phyloP scores from a whole-genome alignment of 2,797 vertebrate genomes.

The Typhlichthys eigenmanni region DNA sequence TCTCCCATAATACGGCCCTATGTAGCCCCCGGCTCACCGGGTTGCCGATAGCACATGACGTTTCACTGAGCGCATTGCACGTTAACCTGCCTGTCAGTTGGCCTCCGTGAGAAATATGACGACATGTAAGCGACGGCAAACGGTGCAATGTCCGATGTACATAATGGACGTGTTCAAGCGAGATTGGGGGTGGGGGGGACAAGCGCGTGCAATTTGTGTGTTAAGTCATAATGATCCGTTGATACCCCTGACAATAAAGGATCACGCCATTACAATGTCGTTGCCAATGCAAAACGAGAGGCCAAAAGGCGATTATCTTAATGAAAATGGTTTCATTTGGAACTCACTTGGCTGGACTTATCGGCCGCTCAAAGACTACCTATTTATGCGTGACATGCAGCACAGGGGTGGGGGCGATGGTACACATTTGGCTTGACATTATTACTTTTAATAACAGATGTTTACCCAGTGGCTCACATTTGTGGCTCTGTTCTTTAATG shows the following conservation, averaged over 20 bases:
- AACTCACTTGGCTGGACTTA: constrained; percentile 50
- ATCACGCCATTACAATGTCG: constrained; percentile 49
- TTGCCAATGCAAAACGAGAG: constrained; percentile 26
- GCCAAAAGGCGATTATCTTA: constrained; percentile 49
- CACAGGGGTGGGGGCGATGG: constrained; percentile 28
- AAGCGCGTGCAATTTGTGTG: constrained; percentile 45
- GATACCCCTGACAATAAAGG: constrained; percentile 43
- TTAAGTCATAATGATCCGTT: constrained; percentile 40
- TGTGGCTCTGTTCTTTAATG: constrained; percentile 49
- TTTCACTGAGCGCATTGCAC: constrained; percentile 45
- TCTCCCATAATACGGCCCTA: constrained; percentile 66
- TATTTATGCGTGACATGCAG: constrained; percentile 53
- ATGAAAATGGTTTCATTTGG: constrained; percentile 57
- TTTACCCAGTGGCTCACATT: constrained; percentile 54
- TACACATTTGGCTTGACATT: constrained; percentile 52
- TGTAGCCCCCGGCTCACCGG: constrained; percentile 55
- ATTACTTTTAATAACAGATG: constrained; percentile 62
- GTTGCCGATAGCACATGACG: constrained; percentile 52
- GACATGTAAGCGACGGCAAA: constrained; percentile 30
- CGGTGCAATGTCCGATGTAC: neutral
- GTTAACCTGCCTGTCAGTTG: constrained; percentile 60
- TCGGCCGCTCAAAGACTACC: constrained; percentile 52
- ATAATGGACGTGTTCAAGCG: constrained; percentile 11
- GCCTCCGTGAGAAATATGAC: constrained; percentile 45
- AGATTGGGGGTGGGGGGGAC: constrained; percentile 11